These are phyloP conservation scores for Lithophane leautieri DNA, from an alignment of 2,888 invertebrate species.

Conservation along the genomic window DNA sequence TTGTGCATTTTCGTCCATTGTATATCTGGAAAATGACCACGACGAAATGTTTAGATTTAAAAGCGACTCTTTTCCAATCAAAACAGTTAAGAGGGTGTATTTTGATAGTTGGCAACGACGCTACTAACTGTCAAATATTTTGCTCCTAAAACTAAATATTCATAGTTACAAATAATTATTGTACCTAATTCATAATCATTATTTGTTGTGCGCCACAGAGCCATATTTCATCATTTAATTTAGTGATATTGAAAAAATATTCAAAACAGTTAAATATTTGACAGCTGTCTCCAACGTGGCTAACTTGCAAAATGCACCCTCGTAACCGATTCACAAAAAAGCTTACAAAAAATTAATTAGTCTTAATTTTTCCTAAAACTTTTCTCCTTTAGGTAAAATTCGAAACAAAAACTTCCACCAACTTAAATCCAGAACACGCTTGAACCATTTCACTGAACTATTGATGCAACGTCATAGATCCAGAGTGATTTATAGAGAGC, in stretches of 20 bases:
- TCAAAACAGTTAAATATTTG: neutral
- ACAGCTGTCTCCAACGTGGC: neutral
- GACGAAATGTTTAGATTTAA: neutral
- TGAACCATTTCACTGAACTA: slow-evolving; percentile 55
- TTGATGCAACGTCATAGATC: slow-evolving; percentile 81
- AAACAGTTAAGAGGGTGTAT: too few species aligned
- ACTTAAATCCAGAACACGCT: slow-evolving; percentile 32
- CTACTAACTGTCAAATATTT: neutral
- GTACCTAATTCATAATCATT: neutral
- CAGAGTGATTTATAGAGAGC: slow-evolving; percentile 78
- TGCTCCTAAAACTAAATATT: too few species aligned
- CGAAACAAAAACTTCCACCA: slow-evolving; percentile 16
- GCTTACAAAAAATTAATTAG: neutral
- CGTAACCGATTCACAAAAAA: neutral
- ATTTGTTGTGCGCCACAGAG: neutral
- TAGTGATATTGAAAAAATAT: neutral
- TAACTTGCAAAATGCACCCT: too few species aligned
- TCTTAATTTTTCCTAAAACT: neutral
- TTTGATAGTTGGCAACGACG: neutral
- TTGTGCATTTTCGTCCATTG: neutral
- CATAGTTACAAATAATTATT: too few species aligned
- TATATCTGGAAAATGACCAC: neutral
- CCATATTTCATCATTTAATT: neutral
- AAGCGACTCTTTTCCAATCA: neutral
- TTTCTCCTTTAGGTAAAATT: neutral